Evolutionary conservation across 2,888 invertebrate genomes (phyloP).

Genomic region (Acanthococcus lagerstroemiae): DNA sequence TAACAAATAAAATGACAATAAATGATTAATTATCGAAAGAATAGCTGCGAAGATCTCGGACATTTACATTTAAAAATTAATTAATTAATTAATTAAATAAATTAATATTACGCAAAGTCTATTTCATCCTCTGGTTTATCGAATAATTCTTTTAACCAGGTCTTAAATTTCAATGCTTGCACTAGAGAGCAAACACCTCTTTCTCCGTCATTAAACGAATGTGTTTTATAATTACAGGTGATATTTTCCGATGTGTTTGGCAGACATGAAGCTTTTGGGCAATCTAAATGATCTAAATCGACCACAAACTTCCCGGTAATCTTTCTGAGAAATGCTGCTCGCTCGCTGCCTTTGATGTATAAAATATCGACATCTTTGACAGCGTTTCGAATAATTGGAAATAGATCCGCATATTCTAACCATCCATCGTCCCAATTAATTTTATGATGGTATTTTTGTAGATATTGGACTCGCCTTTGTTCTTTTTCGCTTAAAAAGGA

Average conservation of each 20-base stretch:
- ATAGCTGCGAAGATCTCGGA: too few relatives aligned
- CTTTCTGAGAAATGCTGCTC: background rate
- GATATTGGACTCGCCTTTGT: background rate
- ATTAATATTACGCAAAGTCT: background rate
- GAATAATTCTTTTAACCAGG: background rate
- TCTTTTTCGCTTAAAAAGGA: background rate
- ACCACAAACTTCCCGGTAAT: too few relatives aligned
- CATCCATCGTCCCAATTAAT: background rate
- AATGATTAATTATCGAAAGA: too few relatives aligned
- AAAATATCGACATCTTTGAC: background rate
- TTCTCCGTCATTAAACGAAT: background rate
- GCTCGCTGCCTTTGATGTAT: background rate
- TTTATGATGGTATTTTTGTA: background rate
- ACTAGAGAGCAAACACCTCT: background rate
- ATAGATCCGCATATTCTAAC: background rate
- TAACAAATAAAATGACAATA: too few relatives aligned
- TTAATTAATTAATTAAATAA: background rate
- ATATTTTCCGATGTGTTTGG: background rate
- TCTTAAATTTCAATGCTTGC: background rate
- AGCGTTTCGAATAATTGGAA: background rate
- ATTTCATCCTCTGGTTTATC: background rate
- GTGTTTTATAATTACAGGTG: background rate
- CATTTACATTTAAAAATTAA: too few relatives aligned
- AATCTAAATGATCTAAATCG: background rate
- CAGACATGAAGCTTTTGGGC: background rate